phyloP scores from a whole-genome alignment of 2,888 invertebrate genomes.

The Drosophila setosimentum region DNA sequence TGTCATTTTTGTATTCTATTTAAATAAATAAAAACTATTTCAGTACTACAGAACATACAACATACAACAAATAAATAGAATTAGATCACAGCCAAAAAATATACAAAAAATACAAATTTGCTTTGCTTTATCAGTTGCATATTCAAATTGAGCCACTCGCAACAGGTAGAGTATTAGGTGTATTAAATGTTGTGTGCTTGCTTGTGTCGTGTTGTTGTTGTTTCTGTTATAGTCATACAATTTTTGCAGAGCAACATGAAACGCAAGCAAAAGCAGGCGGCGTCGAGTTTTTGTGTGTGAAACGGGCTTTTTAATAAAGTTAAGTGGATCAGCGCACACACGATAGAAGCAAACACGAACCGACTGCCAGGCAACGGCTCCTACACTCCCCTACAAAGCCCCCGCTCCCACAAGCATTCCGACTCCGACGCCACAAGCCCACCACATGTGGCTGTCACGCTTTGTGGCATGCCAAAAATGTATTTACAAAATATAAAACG shows the following conservation, averaged over 20 bases:
- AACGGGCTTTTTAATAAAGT: slow-evolving; percentile 63
- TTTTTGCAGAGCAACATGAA: slow-evolving; percentile 39
- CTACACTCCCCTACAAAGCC: not conserved
- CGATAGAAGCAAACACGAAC: slow-evolving; percentile 12
- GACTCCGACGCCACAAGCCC: not conserved
- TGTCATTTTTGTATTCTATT: not conserved
- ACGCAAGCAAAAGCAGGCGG: slow-evolving; percentile 23
- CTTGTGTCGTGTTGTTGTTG: slow-evolving; percentile 1
- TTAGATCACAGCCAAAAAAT: not conserved
- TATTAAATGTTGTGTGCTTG: slow-evolving; percentile 15
- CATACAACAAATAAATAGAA: not conserved
- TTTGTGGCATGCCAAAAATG: slow-evolving; percentile 52
- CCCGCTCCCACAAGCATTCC: not conserved
- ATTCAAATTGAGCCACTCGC: not conserved
- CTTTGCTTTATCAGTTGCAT: not conserved
- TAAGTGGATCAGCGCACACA: slow-evolving; percentile 61
- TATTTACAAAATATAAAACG: slow-evolving; percentile 42
- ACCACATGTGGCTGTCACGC: slow-evolving; percentile 7
- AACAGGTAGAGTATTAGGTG: slow-evolving; percentile 18
- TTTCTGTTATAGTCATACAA: slow-evolving; percentile 15
- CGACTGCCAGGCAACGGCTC: slow-evolving; percentile 33
- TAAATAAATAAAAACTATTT: not conserved
- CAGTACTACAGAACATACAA: not conserved
- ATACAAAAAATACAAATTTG: not conserved
- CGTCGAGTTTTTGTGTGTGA: slow-evolving; percentile 27